phyloP scores from a whole-genome alignment of 2,797 vertebrate genomes.

The Lepus townsendii region DNA sequence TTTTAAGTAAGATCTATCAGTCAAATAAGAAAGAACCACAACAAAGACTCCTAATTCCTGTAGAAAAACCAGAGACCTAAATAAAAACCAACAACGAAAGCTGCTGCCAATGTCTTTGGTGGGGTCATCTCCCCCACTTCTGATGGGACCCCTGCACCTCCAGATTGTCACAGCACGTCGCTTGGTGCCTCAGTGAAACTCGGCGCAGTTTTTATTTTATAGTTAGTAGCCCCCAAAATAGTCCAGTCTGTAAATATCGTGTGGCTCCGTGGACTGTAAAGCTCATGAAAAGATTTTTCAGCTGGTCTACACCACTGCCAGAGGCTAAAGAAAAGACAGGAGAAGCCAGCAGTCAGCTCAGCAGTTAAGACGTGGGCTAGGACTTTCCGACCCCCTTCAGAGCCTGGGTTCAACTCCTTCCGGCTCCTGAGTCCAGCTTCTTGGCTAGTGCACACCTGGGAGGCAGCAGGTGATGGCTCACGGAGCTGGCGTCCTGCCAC shows the following conservation, averaged over 20 bases:
- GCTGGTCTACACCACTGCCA: neutral
- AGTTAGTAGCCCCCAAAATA: conserved; percentile 1
- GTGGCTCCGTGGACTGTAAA: neutral
- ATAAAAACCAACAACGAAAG: conserved; percentile 23
- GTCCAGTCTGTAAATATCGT: conserved; percentile 1
- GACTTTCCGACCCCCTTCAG: no score
- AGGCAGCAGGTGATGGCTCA: no score
- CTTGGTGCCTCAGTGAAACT: conserved; percentile 43
- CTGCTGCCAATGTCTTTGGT: conserved; percentile 39
- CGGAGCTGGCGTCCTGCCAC: no score
- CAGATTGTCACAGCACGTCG: conserved; percentile 6
- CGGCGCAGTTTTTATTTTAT: conserved; percentile 49
- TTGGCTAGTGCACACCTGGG: no score
- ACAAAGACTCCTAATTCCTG: conserved; percentile 63
- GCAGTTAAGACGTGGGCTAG: no score
- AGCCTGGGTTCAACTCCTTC: no score
- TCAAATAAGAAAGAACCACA: conserved; percentile 68
- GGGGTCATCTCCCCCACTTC: conserved; percentile 44
- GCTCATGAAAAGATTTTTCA: conserved; percentile 32
- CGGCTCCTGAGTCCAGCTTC: no score
- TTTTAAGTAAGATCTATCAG: conserved; percentile 78
- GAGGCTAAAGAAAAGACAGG: neutral
- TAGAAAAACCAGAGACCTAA: conserved; percentile 66
- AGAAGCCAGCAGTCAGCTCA: neutral
- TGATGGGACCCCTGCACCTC: conserved; percentile 41